A percentile compares a stretch with the other conserved stretches of the same genome.
These are phyloP conservation scores for Habropoda laboriosa DNA, from an alignment of 1,140 invertebrate species.

Conservation along the genomic window DNA sequence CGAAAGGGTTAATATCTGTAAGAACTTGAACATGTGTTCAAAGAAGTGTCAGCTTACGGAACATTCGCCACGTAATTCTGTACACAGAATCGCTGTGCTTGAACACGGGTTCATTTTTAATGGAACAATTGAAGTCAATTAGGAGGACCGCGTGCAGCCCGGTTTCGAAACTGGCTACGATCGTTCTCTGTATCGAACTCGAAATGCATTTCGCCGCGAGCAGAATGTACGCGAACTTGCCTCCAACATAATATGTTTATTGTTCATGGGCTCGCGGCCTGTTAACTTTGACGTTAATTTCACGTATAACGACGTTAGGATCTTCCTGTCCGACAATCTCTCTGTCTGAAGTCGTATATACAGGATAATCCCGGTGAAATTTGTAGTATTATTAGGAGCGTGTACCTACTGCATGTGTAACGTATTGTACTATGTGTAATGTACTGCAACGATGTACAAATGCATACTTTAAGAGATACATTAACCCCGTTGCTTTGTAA, in stretches of 20 bases:
- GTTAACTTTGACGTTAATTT: constrained; percentile 8
- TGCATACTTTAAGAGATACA: too few species aligned
- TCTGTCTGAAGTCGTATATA: background rate
- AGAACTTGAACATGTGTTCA: too few species aligned
- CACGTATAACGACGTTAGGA: background rate
- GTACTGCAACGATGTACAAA: too few species aligned
- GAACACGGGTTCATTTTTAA: constrained; percentile 54
- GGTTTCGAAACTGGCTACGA: background rate
- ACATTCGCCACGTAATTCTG: constrained; percentile 44
- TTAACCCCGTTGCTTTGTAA: too few species aligned
- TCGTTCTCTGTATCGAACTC: constrained; percentile 8
- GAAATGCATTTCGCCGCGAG: background rate
- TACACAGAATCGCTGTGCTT: too few species aligned
- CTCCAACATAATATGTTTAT: background rate
- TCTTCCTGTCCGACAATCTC: background rate
- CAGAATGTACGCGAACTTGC: background rate
- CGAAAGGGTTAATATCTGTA: too few species aligned
- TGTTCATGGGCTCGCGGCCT: background rate
- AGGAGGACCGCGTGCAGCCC: constrained; percentile 6
- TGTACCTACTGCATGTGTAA: too few species aligned
- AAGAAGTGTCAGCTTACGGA: too few species aligned
- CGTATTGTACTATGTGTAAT: too few species aligned
- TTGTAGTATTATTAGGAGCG: background rate
- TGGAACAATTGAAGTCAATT: constrained; percentile 63
- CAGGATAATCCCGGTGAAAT: background rate